Conservation (phyloP, 2,797 vertebrate species). For the Silurus lanzhouensis region DNA sequence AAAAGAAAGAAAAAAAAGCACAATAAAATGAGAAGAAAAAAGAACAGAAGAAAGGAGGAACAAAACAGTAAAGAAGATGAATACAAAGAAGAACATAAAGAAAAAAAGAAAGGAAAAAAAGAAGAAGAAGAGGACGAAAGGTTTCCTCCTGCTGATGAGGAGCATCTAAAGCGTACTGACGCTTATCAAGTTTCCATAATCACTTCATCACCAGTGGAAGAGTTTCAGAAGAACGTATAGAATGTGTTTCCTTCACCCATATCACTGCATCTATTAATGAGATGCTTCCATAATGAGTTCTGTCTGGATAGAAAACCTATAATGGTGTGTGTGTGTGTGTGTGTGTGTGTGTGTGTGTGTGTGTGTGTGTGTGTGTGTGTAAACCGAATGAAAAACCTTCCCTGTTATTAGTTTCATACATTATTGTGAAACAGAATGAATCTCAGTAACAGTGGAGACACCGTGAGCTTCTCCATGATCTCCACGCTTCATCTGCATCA, state of each 20-base stretch:
- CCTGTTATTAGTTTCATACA: conserved; percentile 31
- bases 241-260: neutral
- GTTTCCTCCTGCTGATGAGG: conserved; percentile 32
- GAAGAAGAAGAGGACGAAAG: neutral
- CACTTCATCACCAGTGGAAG: conserved; percentile 14
- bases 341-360: conserved; percentile 1
- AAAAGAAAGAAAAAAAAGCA: no score
- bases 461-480: conserved; percentile 56
- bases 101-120: no score
- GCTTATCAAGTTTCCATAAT: conserved; percentile 23
- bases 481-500: conserved; percentile 69
- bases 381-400: conserved; percentile 25
- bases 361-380: no score
- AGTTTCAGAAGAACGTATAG: conserved; percentile 12
- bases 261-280: conserved; percentile 11
- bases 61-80: no score
- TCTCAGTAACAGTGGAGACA: conserved; percentile 70
- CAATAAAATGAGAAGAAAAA: no score
- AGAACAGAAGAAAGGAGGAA: no score
- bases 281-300: conserved; percentile 35
- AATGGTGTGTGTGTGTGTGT: neutral
- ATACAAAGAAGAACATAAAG: no score
- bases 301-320: conserved; percentile 13
- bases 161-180: neutral
- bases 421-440: conserved; percentile 40